phyloP scores from a whole-genome alignment of 2,888 invertebrate genomes.

The Incurvaria masculella region DNA sequence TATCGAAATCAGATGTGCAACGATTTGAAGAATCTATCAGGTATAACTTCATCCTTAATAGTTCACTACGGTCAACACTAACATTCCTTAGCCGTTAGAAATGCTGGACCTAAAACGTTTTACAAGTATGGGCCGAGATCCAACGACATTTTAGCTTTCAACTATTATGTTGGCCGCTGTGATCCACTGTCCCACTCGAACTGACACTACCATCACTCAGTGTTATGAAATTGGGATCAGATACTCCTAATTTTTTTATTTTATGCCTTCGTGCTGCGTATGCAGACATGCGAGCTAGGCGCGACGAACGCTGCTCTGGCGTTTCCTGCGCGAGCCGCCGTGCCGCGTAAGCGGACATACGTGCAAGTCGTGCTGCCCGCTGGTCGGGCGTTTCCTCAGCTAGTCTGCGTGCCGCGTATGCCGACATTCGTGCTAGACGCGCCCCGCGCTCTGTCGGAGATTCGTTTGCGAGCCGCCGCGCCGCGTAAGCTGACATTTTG shows the following conservation, averaged over 20 bases:
- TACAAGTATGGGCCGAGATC: too few relatives aligned
- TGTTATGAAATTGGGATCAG: background rate
- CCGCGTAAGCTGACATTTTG: constrained; percentile 16
- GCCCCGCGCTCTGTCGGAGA: constrained; percentile 24
- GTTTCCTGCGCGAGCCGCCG: constrained; percentile 41
- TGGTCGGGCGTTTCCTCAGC: constrained; percentile 34
- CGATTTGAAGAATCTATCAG: too few relatives aligned
- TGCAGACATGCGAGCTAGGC: constrained; percentile 45
- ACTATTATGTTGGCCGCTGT: background rate
- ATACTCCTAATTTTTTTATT: constrained; percentile 24
- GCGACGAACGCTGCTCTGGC: constrained; percentile 34
- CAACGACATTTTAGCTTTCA: background rate
- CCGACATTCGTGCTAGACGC: constrained; percentile 39
- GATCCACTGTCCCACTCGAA: background rate
- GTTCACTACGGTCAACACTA: too few relatives aligned
- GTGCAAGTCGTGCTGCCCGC: constrained; percentile 34
- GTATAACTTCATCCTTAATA: too few relatives aligned
- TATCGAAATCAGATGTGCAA: too few relatives aligned
- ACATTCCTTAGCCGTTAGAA: too few relatives aligned
- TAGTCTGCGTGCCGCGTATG: constrained; percentile 42
- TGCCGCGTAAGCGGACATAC: constrained; percentile 49
- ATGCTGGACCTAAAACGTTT: too few relatives aligned
- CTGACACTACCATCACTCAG: background rate
- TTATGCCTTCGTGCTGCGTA: constrained; percentile 42
- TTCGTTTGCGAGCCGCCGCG: constrained; percentile 21